These are phyloP conservation scores for Sabatieria punctata DNA, from an alignment of 2,888 invertebrate genomes.

Conservation along the genomic window DNA sequence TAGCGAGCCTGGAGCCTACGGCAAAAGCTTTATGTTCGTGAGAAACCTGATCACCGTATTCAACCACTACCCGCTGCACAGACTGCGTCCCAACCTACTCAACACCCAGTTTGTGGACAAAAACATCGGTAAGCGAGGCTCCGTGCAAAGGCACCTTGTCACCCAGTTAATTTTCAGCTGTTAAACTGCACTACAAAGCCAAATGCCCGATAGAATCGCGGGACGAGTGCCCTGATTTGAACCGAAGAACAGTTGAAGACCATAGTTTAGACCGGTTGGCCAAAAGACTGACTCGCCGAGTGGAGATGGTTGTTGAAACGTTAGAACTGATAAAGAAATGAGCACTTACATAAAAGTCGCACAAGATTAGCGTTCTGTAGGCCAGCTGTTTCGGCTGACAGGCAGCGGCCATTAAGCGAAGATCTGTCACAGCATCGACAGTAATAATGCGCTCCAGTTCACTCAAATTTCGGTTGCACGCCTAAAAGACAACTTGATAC, in stretches of 20 bases:
- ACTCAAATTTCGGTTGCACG: background rate
- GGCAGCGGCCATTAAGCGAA: background rate
- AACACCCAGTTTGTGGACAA: slow-evolving; percentile 45
- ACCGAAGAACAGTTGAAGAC: background rate
- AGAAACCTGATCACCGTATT: slow-evolving; percentile 50
- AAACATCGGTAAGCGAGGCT: too few species aligned
- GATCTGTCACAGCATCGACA: background rate
- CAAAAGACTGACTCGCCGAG: background rate
- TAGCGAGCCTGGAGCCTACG: slow-evolving; percentile 48
- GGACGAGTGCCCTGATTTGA: slow-evolving; percentile 16
- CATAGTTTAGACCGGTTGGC: background rate
- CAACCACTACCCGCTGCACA: slow-evolving; percentile 54
- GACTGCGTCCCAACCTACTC: slow-evolving; percentile 34
- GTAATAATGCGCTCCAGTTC: background rate
- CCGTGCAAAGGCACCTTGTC: too few species aligned
- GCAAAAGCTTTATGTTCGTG: slow-evolving; percentile 53
- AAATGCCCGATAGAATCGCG: slow-evolving; percentile 45
- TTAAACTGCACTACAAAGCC: slow-evolving; percentile 79
- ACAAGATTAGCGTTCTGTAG: slow-evolving; percentile 1
- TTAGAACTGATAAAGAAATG: background rate
- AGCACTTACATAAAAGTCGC: slow-evolving; percentile 7
- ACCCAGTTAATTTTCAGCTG: too few species aligned
- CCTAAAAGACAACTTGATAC: background rate
- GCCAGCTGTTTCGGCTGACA: slow-evolving; percentile 1
- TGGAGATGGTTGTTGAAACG: background rate